Conservation (phyloP, 2,888 invertebrate species). For the Tetranychus truncatus region DNA sequence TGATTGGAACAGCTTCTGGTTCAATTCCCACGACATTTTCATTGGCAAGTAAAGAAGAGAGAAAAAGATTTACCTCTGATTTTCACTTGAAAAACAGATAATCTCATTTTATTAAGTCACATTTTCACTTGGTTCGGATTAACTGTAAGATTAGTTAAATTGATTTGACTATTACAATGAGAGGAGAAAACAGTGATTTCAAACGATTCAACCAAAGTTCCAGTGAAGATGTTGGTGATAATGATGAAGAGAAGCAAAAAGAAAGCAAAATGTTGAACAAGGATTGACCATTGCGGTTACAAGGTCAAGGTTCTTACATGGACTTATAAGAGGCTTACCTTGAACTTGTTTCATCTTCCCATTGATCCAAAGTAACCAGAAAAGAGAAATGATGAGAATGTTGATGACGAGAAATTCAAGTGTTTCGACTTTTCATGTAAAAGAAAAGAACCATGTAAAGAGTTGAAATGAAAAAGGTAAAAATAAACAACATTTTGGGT, state of each 20-base stretch:
- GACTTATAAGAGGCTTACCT: background rate
- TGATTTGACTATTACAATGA: background rate
- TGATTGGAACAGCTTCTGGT: no score
- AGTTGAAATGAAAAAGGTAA: background rate
- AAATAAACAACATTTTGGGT: background rate
- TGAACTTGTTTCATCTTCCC: background rate
- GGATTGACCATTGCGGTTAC: constrained; percentile 1
- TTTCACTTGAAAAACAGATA: background rate
- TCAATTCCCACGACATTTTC: no score
- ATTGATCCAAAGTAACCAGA: background rate
- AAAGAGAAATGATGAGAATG: background rate
- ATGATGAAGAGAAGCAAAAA: background rate
- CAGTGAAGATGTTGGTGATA: background rate
- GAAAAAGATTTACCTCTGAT: no score
- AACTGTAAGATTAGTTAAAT: background rate
- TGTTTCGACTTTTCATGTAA: background rate
- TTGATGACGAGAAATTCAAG: background rate
- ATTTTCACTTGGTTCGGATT: background rate
- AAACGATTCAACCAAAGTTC: background rate
- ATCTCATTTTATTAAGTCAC: background rate
- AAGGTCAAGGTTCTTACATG: background rate
- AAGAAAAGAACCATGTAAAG: background rate
- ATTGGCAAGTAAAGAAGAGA: no score
- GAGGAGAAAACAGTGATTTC: background rate
- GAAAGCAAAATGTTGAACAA: background rate